These are phyloP conservation scores for Pediacus dermestoides DNA, from an alignment of 2,888 invertebrate species.

Conservation along the genomic window DNA sequence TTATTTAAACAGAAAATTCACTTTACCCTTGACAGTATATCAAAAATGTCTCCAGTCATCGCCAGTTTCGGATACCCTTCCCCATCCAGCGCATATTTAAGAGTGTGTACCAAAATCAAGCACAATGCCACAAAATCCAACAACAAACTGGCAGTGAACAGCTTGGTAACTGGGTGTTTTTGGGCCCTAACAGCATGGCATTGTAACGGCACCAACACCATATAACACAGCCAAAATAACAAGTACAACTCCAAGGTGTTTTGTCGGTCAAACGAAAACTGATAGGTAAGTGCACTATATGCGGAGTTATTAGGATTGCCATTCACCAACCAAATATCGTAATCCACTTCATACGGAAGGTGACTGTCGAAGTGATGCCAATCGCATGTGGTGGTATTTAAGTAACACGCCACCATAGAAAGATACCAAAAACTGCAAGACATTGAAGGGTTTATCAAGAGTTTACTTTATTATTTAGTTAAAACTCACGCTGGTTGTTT, in stretches of 20 bases:
- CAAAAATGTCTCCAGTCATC: slow-evolving; percentile 87
- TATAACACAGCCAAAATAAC: slow-evolving; percentile 81
- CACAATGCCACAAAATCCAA: slow-evolving; percentile 83
- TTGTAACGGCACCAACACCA: slow-evolving; percentile 80
- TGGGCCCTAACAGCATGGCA: slow-evolving; percentile 86
- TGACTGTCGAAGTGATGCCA: slow-evolving; percentile 74
- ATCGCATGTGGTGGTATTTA: slow-evolving; percentile 72
- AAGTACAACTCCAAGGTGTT: slow-evolving; percentile 88
- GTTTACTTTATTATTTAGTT: slow-evolving; percentile 8
- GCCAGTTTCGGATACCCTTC: slow-evolving; percentile 78
- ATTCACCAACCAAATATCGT: slow-evolving; percentile 95
- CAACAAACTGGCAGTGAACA: slow-evolving; percentile 83
- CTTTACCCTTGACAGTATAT: slow-evolving; percentile 87
- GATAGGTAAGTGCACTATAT: slow-evolving; percentile 85
- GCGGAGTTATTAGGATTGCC: slow-evolving; percentile 88
- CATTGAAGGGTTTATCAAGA: no score
- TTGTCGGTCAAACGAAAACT: slow-evolving; percentile 95
- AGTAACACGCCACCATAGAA: slow-evolving; percentile 88
- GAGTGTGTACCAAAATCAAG: slow-evolving; percentile 82
- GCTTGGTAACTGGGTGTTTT: slow-evolving; percentile 84
- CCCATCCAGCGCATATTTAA: slow-evolving; percentile 89
- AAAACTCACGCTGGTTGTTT: slow-evolving; percentile 78
- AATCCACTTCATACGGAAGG: slow-evolving; percentile 56
- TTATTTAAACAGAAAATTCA: slow-evolving; percentile 36
- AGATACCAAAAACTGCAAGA: slow-evolving; percentile 94